phyloP scores from a whole-genome alignment of 2,888 invertebrate species.

The Willowsia nigromaculata region DNA sequence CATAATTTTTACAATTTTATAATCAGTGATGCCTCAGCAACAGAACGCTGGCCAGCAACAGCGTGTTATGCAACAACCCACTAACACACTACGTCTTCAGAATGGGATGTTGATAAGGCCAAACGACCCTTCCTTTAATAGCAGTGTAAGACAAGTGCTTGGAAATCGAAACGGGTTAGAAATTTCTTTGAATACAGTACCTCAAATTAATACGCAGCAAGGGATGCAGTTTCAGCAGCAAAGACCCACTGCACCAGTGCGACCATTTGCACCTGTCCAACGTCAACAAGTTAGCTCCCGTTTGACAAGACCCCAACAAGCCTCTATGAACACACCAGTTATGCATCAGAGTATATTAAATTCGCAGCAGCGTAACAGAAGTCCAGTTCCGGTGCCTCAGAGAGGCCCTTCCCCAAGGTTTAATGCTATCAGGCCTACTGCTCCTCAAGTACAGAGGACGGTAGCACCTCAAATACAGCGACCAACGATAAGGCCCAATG shows the following conservation, averaged over 20 bases:
- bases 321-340: not conserved
- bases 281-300: not conserved
- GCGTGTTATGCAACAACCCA: not conserved
- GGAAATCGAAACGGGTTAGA: conserved; percentile 17
- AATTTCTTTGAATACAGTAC: not conserved
- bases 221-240: not conserved
- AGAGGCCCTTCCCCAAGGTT: not conserved
- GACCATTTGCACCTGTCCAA: not conserved
- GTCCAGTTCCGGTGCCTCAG: not conserved
- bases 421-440: too few species aligned
- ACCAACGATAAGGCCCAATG: not conserved
- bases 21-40: conserved; percentile 20
- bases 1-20: not conserved
- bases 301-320: not conserved
- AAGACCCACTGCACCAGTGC: not conserved
- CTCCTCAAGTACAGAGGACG: not conserved
- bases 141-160: not conserved
- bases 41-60: not conserved
- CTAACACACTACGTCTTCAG: conserved; percentile 14
- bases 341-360: not conserved
- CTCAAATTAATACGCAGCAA: not conserved
- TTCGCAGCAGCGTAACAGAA: not conserved
- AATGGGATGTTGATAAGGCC: conserved; percentile 49
- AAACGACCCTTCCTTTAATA: not conserved
- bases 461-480: not conserved